Evolutionary conservation across 2,797 vertebrate genomes (phyloP), one percentile per base, ranked within the genome.

Genomic region (Sebastes paucispinis): DNA sequence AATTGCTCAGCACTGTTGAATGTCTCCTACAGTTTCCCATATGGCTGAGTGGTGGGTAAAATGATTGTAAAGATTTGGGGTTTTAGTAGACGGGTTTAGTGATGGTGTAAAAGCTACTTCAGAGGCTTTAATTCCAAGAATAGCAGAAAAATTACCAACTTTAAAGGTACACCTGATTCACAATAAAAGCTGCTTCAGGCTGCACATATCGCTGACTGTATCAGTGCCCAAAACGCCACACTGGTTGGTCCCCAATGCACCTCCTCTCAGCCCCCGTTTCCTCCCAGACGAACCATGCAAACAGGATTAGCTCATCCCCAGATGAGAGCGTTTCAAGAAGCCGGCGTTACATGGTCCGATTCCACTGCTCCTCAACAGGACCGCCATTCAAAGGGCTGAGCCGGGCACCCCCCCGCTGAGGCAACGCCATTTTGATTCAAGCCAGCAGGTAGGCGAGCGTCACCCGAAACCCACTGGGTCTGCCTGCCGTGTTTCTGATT

Each of bases 231-330:
- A 8, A 29, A n/a, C 9, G 4, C 20, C 47, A 20, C 20, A 22
- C 16, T 6, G 67, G 29, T 12, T 25, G 59, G 47, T 36, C 47
- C 16, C 18, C 7, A 5, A 3, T 50, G 54, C 36, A 27, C 62
- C 63, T 69, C 57, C 60, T 36, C 54, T 34, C 52, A 25, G 11
- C 50, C 12, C 36, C 27, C 6, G 1, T 39, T 69, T 73, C 73
- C 73, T 65, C 58, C 34, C 50, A 64, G 69, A 59, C 52, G 3
- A 9, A 72, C 67, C 70, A 57, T 72, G 68, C 87, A 60, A 74
- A 78, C 73, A 69, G 79, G 85, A 86, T 86, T 82, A 82, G 73
- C 76, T 76, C 78, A 34, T 79, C 72, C 60, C 80, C 43, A 80
- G 69, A 82, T 32, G 64, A 59, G 50, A 78, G 65, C 3, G 34